Base-by-base conservation (phyloP, 2,888 invertebrate genomes). In the Tupiocoris notatus region DNA sequence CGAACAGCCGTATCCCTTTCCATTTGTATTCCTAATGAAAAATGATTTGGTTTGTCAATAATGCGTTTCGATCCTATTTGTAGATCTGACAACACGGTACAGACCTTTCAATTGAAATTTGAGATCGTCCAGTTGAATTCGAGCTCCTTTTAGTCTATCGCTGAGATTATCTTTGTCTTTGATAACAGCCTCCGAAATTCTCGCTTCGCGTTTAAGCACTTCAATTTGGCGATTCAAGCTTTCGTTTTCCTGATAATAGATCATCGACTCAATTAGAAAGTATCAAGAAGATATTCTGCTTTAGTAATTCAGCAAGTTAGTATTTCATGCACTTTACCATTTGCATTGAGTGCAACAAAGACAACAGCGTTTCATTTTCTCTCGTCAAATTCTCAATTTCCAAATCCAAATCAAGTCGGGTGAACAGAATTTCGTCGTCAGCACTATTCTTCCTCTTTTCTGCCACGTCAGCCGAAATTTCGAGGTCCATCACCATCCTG, bases 1-100 rank as follows among this genome's bases (percentile, higher is more conserved):
- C 61, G 70, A 23, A 70, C 70, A 17, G 70, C 70, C 18, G 70
- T 61, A 25, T 70, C 70, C n/a, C 70, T 70, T 25, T 70, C 70
- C 18, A 59, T 24, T 61, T 70, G 57, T 16, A 70, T 70, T 6
- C 70, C 70, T n/a, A n/a, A n/a, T n/a, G n/a, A n/a, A n/a, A n/a
- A n/a, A n/a, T n/a, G n/a, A n/a, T n/a, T n/a, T n/a, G n/a, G n/a
- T n/a, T n/a, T n/a, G n/a, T n/a, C n/a, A n/a, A n/a, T n/a, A n/a
- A n/a, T n/a, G n/a, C n/a, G n/a, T n/a, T n/a, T n/a, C n/a, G n/a
- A n/a, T n/a, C n/a, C n/a, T n/a, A 12, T 39, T 39, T 39, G 12
- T 39, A 12, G 39, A 12, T 39, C 39, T 39, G 3, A 39, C 12
- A 17, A 3, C 3, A 59, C 18, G 3, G 18, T 3, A 18, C n/a